Evolutionary conservation across 1,140 invertebrate species (phyloP), one percentile per base, ranked within the genome.

Genomic region (Sminthurinus signatus): DNA sequence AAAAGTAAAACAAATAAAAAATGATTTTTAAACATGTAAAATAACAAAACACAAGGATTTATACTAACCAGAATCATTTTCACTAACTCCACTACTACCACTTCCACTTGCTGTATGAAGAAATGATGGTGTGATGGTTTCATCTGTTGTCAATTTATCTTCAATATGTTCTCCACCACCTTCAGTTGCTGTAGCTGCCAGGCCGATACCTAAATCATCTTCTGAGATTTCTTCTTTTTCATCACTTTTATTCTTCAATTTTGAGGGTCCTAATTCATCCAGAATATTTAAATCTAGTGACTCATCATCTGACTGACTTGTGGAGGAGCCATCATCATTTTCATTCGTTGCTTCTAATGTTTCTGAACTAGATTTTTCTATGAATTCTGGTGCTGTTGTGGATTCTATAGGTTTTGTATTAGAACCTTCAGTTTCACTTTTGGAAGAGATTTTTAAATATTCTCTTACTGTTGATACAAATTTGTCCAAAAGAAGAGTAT

Each of bases 101-200:
- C 62, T 63, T 27, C 64, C 68, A 52, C 64, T 70, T 5, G 68
- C 68, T 12, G 68, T 65, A 23, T 65, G 50, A 43, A 59, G n/a
- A 46, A 70, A 46, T 17, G 64, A 56, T 12, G 62, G 54, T 5
- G 55, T 32, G 31, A 48, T 60, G 5, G 50, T 39, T n/a, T n/a
- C n/a, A n/a, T n/a, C n/a, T n/a, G n/a, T n/a, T n/a, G 62, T 48
- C 0, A 54, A 42, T 23, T 69, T 64, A 23, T 36, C 17, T 62
- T 62, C 46, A 14, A 32, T 25, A 12, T 61, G 43, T 28, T 56
- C 60, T 51, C 62, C 64, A 2, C 60, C 60, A 21, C 58, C 64
- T 5, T 27, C 27, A 2, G 17, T 3, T 1, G 36, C 29, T 5
- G 32, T 23, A 2, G 17, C 14, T 1, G 36, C 29, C 3, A 51